A percentile compares a stretch with the other conserved stretches of the same genome.
Conservation (phyloP, 92 coral and sea anemone species). For the Metridium senile region DNA sequence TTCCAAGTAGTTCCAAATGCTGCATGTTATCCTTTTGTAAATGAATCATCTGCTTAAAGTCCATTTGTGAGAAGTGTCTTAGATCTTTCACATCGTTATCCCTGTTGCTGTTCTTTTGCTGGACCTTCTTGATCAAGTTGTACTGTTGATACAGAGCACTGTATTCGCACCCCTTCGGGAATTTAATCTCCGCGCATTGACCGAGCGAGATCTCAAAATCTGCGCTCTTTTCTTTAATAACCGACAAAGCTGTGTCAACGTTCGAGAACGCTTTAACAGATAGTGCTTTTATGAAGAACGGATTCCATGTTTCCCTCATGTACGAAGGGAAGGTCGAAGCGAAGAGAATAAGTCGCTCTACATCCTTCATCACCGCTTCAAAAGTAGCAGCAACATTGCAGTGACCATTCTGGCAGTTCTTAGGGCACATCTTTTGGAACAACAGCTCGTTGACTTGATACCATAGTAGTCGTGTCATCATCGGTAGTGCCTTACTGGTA, state of each 20-base stretch:
- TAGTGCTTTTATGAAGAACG: not conserved
- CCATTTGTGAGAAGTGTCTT: conserved; percentile 27
- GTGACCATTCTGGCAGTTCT: not conserved
- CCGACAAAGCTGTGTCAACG: not conserved
- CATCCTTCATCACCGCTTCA: not conserved
- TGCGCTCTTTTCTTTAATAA: not conserved
- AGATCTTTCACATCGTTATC: conserved; percentile 39
- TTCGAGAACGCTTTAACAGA: not conserved
- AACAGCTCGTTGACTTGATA: conserved; percentile 38
- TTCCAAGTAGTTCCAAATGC: conserved; percentile 36
- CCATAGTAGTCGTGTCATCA: conserved; percentile 43
- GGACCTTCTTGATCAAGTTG: not conserved
- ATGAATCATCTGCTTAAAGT: conserved; percentile 35
- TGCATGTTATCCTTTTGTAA: conserved; percentile 27
- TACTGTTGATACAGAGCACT: conserved; percentile 6
- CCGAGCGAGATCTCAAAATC: not conserved
- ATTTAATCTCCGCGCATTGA: not conserved
- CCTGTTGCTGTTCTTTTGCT: conserved; percentile 16
- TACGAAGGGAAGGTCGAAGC: not conserved
- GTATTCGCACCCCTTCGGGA: not conserved
- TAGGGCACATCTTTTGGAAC: conserved; percentile 10
- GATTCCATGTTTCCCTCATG: not conserved
- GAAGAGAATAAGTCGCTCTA: not conserved
- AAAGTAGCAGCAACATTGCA: not conserved
- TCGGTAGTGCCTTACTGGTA: conserved; percentile 37